These are phyloP conservation scores for Atractosteus spatula DNA, from an alignment of 2,113 vertebrate species.

Conservation along the genomic window DNA sequence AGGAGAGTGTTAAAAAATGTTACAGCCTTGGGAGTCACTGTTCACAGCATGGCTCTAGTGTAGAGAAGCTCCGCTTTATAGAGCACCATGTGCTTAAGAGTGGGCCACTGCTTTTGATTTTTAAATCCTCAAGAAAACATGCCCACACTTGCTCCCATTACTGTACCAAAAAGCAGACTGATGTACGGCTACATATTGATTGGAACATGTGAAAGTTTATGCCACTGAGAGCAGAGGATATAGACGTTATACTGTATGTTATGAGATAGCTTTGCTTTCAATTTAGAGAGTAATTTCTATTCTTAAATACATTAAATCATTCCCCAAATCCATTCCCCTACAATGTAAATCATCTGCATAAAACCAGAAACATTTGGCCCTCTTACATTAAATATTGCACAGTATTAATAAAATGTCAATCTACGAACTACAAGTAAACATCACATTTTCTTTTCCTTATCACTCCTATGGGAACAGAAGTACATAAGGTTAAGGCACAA, in stretches of 20 bases:
- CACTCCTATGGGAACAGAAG: constrained; percentile 46
- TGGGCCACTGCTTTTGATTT: no score
- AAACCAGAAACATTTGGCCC: constrained; percentile 11
- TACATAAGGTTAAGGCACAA: constrained; percentile 25
- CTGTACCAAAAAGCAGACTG: no score
- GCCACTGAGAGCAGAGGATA: constrained; percentile 17
- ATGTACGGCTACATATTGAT: not conserved
- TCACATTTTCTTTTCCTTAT: constrained; percentile 45
- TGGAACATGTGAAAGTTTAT: not conserved
- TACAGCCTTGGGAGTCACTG: no score
- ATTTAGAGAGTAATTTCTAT: constrained; percentile 14
- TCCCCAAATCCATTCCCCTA: constrained; percentile 17
- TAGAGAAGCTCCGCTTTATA: no score
- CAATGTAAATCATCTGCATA: not conserved
- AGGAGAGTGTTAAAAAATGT: no score
- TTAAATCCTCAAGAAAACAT: no score
- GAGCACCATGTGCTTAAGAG: no score
- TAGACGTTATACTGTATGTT: no score
- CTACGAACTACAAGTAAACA: constrained; percentile 63
- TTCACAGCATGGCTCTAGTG: no score
- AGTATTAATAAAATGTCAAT: constrained; percentile 66
- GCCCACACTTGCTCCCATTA: no score
- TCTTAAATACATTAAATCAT: constrained; percentile 11
- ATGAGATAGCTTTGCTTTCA: not conserved
- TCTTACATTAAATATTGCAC: constrained; percentile 76